Evolutionary conservation across 2,113 vertebrate genomes (phyloP), one percentile per base, ranked within the genome.

Genomic region (Chionis minor): DNA sequence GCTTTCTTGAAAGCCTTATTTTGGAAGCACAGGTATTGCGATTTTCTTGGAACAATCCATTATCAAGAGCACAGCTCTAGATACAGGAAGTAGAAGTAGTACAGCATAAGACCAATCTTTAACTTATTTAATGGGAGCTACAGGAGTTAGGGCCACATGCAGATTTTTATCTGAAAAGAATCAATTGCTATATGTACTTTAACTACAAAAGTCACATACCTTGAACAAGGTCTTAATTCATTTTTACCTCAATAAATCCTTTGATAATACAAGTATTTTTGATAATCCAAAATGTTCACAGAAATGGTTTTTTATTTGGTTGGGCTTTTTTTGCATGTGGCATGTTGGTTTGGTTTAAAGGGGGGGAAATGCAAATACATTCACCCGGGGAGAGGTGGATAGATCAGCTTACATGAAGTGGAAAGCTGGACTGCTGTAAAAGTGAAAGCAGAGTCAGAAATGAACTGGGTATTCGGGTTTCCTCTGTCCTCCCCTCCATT

Each of bases 221-320:
- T 77, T 86, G 24, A 71, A 26, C 23, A 47, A 81, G n/a, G 55
- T 58, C 21, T 61, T 72, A 69, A 72, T 77, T 95, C 93, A 84
- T 85, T 95, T 95, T 97, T 89, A 62, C 42, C 73, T 54, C 30
- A 96, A 79, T 94, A 87, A 94, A 96, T 56, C 33, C 27, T 95
- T 92, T 88, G 56, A 45, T 93, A 93, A 27, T 75, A 38, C 38
- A 38, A 38, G 38, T 38, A 38, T 38, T 38, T 38, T 38, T 38
- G 38, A 38, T 38, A 38, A 38, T 38, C 38, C 21, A n/a, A 32
- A 47, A 21, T 38, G 35, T 40, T 63, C 80, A 33, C 81, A 40
- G 38, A 61, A 69, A 14, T n/a, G n/a, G n/a, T 54, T 54, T 54
- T 28, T 26, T 54, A 27, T 40, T 66, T 32, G 28, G 18, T 44